Evolutionary conservation across 2,888 invertebrate genomes (phyloP), one percentile per base, ranked within the genome.

Genomic region (Melanostoma mellinum): DNA sequence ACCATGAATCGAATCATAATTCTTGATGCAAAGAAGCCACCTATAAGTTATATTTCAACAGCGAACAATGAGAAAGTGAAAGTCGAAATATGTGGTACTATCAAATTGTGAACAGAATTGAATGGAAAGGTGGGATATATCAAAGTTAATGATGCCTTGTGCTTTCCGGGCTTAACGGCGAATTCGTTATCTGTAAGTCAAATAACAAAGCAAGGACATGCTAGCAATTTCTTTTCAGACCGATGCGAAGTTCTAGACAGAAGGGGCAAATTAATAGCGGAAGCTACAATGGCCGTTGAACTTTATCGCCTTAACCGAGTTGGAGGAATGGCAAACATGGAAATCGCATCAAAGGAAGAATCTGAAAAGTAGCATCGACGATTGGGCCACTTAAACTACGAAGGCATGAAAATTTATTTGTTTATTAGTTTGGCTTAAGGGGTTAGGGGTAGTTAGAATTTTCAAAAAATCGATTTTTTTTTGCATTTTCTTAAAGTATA

Each of bases 161-260:
- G 69, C 40, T 85, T 86, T 38, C 85, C 85, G 35, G 65, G 81
- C 9, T 56, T 87, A 60, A 1, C 20, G 20, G 20, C 20, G 20
- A 20, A 20, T 20, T 20, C 1, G 20, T 55, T 86, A 9, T 86
- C 85, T 30, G 85, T 86, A 9, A 77, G 80, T 36, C 63, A 76
- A 56, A 79, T 85, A 6, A 69, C 68, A 44, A 33, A 63, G 68
- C 30, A 61, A 36, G 46, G 61, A 6, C 20, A 72, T 75, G 20
- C 3, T 20, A 1, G 20, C 20, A 20, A 20, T 20, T 20, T 20
- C 20, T 20, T 20, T 20, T 20, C 20, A 20, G 20, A 20, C 1
- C 20, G 20, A 20, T 20, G 20, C 1, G 20, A 20, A 20, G 20
- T 20, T 20, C 20, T 0, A 20, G 20, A 20, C 20, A 20, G 20